Conservation (phyloP, 2,113 vertebrate genomes). For the Pelodiscus sinensis region DNA sequence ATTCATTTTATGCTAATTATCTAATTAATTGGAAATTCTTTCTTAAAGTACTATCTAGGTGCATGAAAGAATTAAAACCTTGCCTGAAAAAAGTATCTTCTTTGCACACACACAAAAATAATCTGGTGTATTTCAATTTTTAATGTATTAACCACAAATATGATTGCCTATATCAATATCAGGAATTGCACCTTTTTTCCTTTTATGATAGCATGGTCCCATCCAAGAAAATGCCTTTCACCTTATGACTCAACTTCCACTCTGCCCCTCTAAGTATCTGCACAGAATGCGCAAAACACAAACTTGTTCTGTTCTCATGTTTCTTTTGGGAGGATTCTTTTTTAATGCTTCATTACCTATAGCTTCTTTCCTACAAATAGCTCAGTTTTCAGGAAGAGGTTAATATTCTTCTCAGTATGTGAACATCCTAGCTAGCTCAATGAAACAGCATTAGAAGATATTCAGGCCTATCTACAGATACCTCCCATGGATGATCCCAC, state of each 20-base stretch:
- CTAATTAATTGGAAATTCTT: not conserved
- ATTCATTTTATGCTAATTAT: not conserved
- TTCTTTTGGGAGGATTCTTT: not conserved
- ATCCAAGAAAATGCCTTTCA: slow-evolving; percentile 43
- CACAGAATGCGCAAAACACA: slow-evolving; percentile 1
- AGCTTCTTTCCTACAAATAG: not conserved
- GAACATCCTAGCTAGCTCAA: not conserved
- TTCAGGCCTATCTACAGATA: slow-evolving; percentile 47
- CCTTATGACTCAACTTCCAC: slow-evolving; percentile 2
- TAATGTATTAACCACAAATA: not conserved
- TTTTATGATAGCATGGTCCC: not conserved
- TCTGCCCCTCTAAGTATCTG: not conserved
- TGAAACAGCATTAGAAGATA: not conserved
- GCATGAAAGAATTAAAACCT: not conserved
- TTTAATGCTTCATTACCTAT: rapidly evolving
- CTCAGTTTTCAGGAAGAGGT: not conserved
- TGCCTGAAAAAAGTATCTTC: not conserved
- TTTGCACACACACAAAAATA: slow-evolving; percentile 48
- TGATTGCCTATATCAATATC: not conserved
- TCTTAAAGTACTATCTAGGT: not conserved
- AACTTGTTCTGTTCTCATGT: not conserved
- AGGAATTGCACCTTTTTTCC: not conserved
- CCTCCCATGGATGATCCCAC: slow-evolving; percentile 26
- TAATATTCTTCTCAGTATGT: slow-evolving; percentile 8
- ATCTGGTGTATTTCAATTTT: slow-evolving; percentile 10